phyloP scores from a whole-genome alignment of 2,888 invertebrate genomes.

The Tiphia femorata region DNA sequence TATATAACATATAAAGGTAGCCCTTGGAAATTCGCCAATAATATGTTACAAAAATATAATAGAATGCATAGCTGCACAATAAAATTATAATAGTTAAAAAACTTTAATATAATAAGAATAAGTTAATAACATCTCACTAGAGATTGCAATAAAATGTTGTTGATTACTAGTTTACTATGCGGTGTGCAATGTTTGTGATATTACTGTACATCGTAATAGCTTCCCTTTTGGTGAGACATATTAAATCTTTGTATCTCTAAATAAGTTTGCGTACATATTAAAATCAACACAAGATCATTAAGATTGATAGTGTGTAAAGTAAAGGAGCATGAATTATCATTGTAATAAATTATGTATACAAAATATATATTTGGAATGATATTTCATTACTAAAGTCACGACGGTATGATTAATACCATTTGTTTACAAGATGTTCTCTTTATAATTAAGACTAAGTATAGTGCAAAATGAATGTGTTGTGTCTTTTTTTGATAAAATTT shows the following conservation, averaged over 20 bases:
- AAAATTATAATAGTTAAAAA: slow-evolving; percentile 47
- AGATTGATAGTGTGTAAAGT: too few species aligned
- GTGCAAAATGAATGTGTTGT: too few species aligned
- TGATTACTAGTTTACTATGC: too few species aligned
- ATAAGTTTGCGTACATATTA: slow-evolving; percentile 45
- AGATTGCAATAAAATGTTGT: too few species aligned
- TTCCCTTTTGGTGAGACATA: slow-evolving; percentile 16
- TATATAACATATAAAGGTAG: slow-evolving; percentile 18
- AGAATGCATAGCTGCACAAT: slow-evolving; percentile 40
- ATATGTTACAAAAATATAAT: slow-evolving; percentile 34
- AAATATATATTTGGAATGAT: too few species aligned
- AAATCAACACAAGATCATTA: slow-evolving; percentile 51
- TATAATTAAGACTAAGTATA: too few species aligned
- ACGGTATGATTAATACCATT: too few species aligned
- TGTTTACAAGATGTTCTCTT: too few species aligned
- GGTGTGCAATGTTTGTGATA: slow-evolving; percentile 5
- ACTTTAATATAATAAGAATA: slow-evolving; percentile 32
- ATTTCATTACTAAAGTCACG: too few species aligned
- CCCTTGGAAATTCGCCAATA: slow-evolving; percentile 16
- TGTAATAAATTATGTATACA: too few species aligned
- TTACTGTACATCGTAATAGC: neutral
- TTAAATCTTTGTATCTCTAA: slow-evolving; percentile 35
- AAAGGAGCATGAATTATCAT: too few species aligned
- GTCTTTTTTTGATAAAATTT: slow-evolving; percentile 24
- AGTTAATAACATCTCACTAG: slow-evolving; percentile 40